These are phyloP conservation scores for Strix uralensis DNA, from an alignment of 2,113 vertebrate genomes.

Conservation along the genomic window DNA sequence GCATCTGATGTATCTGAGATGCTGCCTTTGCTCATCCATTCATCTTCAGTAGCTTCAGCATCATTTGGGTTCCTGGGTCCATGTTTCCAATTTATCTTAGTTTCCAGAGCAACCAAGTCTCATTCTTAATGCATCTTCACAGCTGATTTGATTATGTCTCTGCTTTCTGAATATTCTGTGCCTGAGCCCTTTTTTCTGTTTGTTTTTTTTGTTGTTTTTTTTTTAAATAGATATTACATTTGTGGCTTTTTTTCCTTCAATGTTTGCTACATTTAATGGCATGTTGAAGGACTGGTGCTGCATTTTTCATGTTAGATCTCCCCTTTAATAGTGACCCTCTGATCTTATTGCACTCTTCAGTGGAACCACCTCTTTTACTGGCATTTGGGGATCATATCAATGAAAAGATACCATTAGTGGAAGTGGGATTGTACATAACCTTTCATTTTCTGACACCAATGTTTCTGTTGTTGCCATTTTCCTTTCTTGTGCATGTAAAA, in stretches of 20 bases:
- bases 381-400: neutral
- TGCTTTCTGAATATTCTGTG: neutral
- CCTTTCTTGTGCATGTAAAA: neutral
- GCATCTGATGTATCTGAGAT: neutral
- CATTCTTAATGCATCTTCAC: neutral
- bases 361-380: neutral
- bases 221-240: neutral
- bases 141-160: neutral
- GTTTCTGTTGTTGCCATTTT: neutral
- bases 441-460: neutral
- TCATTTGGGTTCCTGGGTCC: neutral
- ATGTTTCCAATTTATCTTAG: neutral
- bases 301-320: neutral
- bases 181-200: neutral
- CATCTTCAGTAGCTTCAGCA: neutral
- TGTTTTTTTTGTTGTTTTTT: neutral
- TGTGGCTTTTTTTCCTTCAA: neutral
- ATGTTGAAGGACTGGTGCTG: neutral
- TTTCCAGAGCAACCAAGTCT: constrained; percentile 22
- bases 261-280: neutral
- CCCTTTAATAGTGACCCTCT: neutral
- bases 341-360: neutral
- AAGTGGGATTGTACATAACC: neutral
- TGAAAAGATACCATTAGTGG: neutral
- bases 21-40: neutral